Percentiles rank a stretch among this genome's conserved stretches.
Evolutionary conservation across 1,140 invertebrate species (phyloP).

Genomic region (Pissodes strobi): DNA sequence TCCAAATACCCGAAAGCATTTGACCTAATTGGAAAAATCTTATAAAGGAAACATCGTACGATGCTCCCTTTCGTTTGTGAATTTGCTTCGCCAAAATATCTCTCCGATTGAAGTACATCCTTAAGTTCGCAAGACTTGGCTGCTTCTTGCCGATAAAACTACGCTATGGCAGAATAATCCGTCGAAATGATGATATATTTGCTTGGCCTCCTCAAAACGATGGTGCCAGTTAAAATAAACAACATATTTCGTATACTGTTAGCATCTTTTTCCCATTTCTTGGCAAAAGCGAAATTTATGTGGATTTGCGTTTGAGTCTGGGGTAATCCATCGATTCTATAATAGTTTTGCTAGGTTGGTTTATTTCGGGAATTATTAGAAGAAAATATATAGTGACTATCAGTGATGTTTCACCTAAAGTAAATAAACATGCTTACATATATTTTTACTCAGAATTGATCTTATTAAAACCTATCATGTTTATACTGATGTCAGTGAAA

Average conservation of each 20-base stretch:
- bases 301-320: conserved; percentile 12
- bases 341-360: too few relatives aligned
- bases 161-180: conserved; percentile 26
- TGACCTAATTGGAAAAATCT: conserved; percentile 3
- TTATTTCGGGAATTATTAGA: too few relatives aligned
- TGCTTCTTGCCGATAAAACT: conserved; percentile 31
- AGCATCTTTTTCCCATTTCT: conserved; percentile 22
- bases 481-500: too few relatives aligned
- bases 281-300: conserved; percentile 11
- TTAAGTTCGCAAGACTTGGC: conserved; percentile 21
- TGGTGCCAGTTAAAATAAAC: conserved; percentile 28
- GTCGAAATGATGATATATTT: conserved; percentile 34
- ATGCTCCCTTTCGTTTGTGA: neutral
- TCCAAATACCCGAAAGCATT: neutral
- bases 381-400: too few relatives aligned
- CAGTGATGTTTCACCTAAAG: too few relatives aligned
- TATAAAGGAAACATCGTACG: neutral
- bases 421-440: too few relatives aligned
- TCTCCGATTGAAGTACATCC: conserved; percentile 30
- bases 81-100: conserved; percentile 9
- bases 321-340: neutral
- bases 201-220: conserved; percentile 21
- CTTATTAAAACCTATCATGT: too few relatives aligned
- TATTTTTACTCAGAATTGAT: neutral
- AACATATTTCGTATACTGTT: conserved; percentile 33